Evolutionary conservation across 64 coral and sea anemone species (phyloP).

Genomic region (Actinia equina): DNA sequence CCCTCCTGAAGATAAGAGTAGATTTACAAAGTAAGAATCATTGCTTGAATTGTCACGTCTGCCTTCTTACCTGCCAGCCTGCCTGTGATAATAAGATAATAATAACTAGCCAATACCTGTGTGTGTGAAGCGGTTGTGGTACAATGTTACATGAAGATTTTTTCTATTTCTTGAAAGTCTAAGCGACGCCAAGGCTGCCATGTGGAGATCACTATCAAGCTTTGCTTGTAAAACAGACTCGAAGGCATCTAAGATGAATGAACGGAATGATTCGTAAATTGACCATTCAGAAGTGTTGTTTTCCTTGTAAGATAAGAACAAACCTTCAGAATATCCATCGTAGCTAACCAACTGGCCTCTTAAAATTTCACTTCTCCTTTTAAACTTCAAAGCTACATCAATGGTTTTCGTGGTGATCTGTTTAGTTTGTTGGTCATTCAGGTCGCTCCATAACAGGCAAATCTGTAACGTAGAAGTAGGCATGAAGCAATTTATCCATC

Average conservation of each 20-base stretch:
- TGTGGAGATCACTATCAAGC: background rate
- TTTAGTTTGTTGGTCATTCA: slow-evolving; percentile 23
- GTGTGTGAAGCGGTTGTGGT: background rate
- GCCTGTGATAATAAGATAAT: background rate
- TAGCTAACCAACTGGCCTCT: background rate
- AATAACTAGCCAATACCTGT: background rate
- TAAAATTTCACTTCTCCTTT: slow-evolving; percentile 9
- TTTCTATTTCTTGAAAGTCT: slow-evolving; percentile 33
- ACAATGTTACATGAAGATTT: background rate
- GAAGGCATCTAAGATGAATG: background rate
- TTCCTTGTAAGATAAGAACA: background rate
- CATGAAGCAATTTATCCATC: background rate
- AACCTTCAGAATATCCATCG: slow-evolving; percentile 7
- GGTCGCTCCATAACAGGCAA: slow-evolving; percentile 40
- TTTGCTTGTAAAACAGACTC: slow-evolving; percentile 19
- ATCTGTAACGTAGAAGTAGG: background rate
- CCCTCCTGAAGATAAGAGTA: background rate
- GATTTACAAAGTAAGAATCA: background rate
- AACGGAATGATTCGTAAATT: no score
- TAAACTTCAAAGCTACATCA: slow-evolving; percentile 27
- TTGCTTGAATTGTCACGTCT: background rate
- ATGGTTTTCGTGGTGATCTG: slow-evolving; percentile 14
- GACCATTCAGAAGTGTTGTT: no score
- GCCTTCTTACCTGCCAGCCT: background rate
- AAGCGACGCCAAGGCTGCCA: slow-evolving; percentile 37